These are phyloP conservation scores for Callimorpha dominula DNA, from an alignment of 2,888 invertebrate species.

Conservation along the genomic window DNA sequence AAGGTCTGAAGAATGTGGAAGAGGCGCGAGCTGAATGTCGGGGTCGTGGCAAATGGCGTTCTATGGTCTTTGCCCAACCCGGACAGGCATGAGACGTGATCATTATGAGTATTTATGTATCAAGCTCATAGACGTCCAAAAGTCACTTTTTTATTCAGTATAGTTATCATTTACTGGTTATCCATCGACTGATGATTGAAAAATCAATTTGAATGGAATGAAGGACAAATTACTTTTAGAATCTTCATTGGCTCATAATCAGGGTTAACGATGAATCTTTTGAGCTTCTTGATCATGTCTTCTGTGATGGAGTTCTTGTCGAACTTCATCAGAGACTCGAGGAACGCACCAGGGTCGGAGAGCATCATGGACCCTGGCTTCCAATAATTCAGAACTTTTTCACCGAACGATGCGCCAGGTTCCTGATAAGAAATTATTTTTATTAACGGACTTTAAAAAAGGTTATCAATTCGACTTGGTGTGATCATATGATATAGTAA, in stretches of 20 bases:
- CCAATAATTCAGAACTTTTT: constrained; percentile 96
- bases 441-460: not conserved
- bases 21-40: too few species aligned
- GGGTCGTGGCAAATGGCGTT: too few species aligned
- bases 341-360: constrained; percentile 93
- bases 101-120: too few species aligned
- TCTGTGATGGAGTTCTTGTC: constrained; percentile 94
- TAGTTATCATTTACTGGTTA: too few species aligned
- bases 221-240: constrained; percentile 80
- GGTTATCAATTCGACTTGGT: not conserved
- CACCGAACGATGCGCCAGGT: constrained; percentile 89
- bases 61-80: too few species aligned
- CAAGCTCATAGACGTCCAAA: too few species aligned
- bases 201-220: too few species aligned
- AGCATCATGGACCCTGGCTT: constrained; percentile 94
- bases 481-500: too few species aligned
- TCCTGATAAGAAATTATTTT: constrained; percentile 65
- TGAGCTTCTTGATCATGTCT: constrained; percentile 93
- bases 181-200: too few species aligned
- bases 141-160: too few species aligned
- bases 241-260: constrained; percentile 94
- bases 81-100: too few species aligned
- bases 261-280: constrained; percentile 91
- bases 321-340: constrained; percentile 93
- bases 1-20: too few species aligned